Conservation (phyloP, 2,888 invertebrate genomes). For the Neoaliturus tenellus region DNA sequence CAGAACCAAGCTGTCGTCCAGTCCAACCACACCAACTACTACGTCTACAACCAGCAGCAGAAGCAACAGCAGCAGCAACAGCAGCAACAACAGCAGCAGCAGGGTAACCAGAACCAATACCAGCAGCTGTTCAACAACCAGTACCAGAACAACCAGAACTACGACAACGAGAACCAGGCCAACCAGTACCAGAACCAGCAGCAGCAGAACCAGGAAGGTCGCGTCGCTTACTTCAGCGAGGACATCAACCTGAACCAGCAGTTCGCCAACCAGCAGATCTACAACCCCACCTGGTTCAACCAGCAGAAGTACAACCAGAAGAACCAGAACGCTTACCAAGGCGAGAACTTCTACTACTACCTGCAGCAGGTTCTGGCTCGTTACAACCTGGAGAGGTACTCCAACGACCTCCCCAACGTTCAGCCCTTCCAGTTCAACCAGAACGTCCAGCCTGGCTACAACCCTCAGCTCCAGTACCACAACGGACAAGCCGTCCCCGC, state of each 20-base stretch:
- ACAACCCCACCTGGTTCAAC: slow-evolving; percentile 74
- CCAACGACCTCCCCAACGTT: slow-evolving; percentile 74
- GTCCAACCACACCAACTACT: slow-evolving; percentile 62
- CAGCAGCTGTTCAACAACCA: slow-evolving; percentile 22
- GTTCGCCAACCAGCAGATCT: slow-evolving; percentile 80
- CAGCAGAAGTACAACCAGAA: slow-evolving; percentile 60
- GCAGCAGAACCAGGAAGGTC: slow-evolving; percentile 74
- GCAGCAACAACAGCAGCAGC: slow-evolving; percentile 45
- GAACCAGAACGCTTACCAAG: slow-evolving; percentile 57
- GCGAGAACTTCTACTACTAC: slow-evolving; percentile 73
- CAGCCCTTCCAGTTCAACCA: slow-evolving; percentile 74
- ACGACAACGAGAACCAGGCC: slow-evolving; percentile 49
- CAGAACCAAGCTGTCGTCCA: slow-evolving; percentile 55
- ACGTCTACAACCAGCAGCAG: slow-evolving; percentile 49
- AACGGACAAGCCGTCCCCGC: slow-evolving; percentile 76
- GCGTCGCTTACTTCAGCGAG: slow-evolving; percentile 82
- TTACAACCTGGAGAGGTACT: slow-evolving; percentile 74
- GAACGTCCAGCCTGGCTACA: slow-evolving; percentile 73
- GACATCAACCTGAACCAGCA: slow-evolving; percentile 78
- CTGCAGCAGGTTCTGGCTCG: slow-evolving; percentile 82
- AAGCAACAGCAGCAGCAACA: slow-evolving; percentile 42
- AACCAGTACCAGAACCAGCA: slow-evolving; percentile 39
- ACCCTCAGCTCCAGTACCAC: slow-evolving; percentile 76
- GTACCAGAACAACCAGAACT: slow-evolving; percentile 51
- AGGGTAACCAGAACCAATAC: slow-evolving; percentile 44